Evolutionary conservation across 2,888 invertebrate genomes (phyloP), one percentile per base, ranked within the genome.

Genomic region (Merodon equestris): DNA sequence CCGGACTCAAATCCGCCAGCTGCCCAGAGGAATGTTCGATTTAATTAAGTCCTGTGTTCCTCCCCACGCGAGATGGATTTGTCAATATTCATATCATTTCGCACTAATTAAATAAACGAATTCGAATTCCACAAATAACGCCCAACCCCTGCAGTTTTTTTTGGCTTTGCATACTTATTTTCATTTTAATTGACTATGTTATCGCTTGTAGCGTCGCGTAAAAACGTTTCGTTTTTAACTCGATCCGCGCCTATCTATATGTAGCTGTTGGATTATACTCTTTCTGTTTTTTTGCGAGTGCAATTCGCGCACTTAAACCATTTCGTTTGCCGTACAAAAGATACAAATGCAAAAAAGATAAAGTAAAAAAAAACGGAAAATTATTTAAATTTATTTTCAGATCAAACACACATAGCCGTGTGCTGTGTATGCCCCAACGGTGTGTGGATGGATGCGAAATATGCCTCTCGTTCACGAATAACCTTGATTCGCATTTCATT

Each of bases 401-500:
- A 67, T 36, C 13, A 15, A 13, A 38, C 38, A 53, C 19, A 14
- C 10, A 3, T 36, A 12, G 10, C 12, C 17, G 34, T 42, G 34
- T 36, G 12, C 44, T 10, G 3, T 27, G 40, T 54, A 27, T 27
- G 27, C 7, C 27, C 27, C 7, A 27, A 7, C 27, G 27, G 27
- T 27, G 27, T 27, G 27, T 7, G n/a, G n/a, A n/a, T n/a, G n/a
- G n/a, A n/a, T n/a, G n/a, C n/a, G n/a, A n/a, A n/a, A n/a, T n/a
- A n/a, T n/a, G 18, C 48, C 36, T 36, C 36, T 27, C n/a, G 64
- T 57, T 48, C 60, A 15, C 51, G 13, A 56, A 71, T 67, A 77
- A 77, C 76, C 76, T 77, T 77, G 76, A 77, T 77, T 72, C 66
- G 42, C 40, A 72, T 72, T 60, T 27, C 27, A 27, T 27, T 66